Percentiles rank a stretch among this genome's conserved stretches.
Evolutionary conservation across 2,888 invertebrate species (phyloP).

Genomic region (Lochmaea capreae): DNA sequence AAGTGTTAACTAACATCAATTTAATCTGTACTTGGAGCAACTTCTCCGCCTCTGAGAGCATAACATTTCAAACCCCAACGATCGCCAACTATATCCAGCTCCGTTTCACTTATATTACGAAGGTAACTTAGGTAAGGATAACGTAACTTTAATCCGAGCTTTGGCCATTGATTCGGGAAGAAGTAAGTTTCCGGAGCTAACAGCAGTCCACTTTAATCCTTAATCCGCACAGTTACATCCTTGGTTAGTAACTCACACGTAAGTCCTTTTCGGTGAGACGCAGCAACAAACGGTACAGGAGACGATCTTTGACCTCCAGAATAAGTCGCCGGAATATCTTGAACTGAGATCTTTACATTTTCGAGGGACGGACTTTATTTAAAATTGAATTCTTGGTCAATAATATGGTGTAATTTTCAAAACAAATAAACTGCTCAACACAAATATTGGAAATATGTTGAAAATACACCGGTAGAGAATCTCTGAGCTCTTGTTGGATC

Average conservation of each 20-base stretch:
- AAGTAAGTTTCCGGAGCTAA: constrained; percentile 57
- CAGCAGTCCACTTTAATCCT: constrained; percentile 58
- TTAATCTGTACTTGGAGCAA: neutral
- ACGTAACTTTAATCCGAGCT: constrained; percentile 56
- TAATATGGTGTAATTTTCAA: neutral
- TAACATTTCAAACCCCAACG: constrained; percentile 41
- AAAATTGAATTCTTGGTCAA: neutral
- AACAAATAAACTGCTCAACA: no score
- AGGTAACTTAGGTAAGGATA: constrained; percentile 58
- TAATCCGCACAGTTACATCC: constrained; percentile 52
- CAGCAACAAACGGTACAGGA: constrained; percentile 15
- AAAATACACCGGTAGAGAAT: no score
- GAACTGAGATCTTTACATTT: constrained; percentile 4
- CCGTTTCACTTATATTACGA: constrained; percentile 49
- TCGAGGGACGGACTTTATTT: neutral
- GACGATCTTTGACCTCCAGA: constrained; percentile 43
- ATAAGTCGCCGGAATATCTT: constrained; percentile 27
- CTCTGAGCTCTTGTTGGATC: no score
- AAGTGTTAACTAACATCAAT: no score
- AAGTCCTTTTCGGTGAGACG: constrained; percentile 31
- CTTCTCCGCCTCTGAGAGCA: constrained; percentile 23
- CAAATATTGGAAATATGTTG: no score
- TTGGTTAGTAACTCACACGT: constrained; percentile 41
- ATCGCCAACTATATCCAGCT: constrained; percentile 53
- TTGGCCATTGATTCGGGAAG: constrained; percentile 55